Base-by-base conservation (phyloP, 2,113 vertebrate species). In the Synodontis membranacea region DNA sequence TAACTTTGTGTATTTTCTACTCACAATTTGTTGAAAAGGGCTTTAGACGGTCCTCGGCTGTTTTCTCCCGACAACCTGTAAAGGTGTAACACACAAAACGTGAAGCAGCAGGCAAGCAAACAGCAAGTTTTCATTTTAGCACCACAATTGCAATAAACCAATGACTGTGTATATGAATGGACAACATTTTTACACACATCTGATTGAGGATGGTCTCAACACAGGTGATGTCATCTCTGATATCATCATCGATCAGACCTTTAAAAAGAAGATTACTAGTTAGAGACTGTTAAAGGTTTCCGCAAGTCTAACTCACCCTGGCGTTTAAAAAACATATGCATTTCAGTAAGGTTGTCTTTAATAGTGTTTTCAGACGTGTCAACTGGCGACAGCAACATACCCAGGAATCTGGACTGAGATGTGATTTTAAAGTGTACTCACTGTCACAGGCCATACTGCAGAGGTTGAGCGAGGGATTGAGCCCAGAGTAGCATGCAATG, bases 211-310 rank as follows among this genome's bases (percentile, higher is more conserved):
- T 9, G 56, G 87, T 70, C 12, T 86, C 5, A 74, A 93, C 0
- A 56, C 93, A 94, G 3, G 0, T 0, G 14, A 93, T 64, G 87
- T 94, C 93, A 25, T 94, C 92, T 0, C 4, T 37, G 50, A 92
- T 90, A 74, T 93, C 5, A n/a, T 92, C 89, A 86, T 94, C 89
- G 11, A 85, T 0, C 48, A 94, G 72, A 1, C 70, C 93, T 94
- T 83, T 7, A 28, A 54, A 74, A 66, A 87, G 19, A 70, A 82
- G 56, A 23, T 70, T 3, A 46, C 64, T 11, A 8, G 28, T 72
- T 42, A 83, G n/a, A 48, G 5, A 81, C 21, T 37, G 3, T n/a
- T n/a, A 80, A 80, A 12, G 12, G 28, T 66, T 72, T 11, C 37
- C 5, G 42, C 37, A n/a, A n/a, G 17, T 15, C 23, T 28, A 14